Evolutionary conservation across 2,113 vertebrate genomes (phyloP), one percentile per base, ranked within the genome.

Genomic region (Misgurnus mizolepis): DNA sequence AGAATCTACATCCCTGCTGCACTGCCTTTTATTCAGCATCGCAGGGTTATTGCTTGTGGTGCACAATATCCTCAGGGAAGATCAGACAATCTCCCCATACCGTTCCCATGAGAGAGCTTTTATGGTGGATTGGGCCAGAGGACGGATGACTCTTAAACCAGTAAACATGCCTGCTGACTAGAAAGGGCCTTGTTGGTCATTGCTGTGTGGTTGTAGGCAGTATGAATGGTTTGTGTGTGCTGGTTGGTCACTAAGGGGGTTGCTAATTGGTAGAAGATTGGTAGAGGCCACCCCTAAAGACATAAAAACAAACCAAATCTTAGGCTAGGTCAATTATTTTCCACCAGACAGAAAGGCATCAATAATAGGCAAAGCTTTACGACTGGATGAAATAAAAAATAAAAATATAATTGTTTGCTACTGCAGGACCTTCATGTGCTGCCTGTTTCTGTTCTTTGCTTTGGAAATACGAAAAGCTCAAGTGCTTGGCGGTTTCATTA

Each of bases 101-200:
- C 62, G 72, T 62, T 75, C 58, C 58, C 58, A 49, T 3, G 73
- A 64, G 58, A 45, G 34, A 39, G 58, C 58, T 50, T 75, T 50
- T 4, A 3, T 34, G 27, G 27, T 34, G 27, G 27, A 34, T 61
- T 12, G 4, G 18, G 55, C 55, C 40, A 61, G 40, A 61, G 40
- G 55, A 50, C 50, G 43, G 18, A 2, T 58, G n/a, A 17, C 55
- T 6, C 17, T n/a, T 58, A n/a, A 6, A 58, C 50, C 11, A 53
- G 50, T 53, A 74, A 41, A 61, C 58, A 34, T 34, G 27, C 1
- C 27, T 34, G 27, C 27, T 34, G 27, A 34, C 27, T 34, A 34
- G 27, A 34, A 34, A 34, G 27, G 27, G 27, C 27, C 27, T 34
- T 34, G 27, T 34, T 34, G 27, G 2, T 22, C 22, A 22, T 22